These are phyloP conservation scores for Talpa occidentalis DNA, from an alignment of 2,113 vertebrate species.

Conservation along the genomic window DNA sequence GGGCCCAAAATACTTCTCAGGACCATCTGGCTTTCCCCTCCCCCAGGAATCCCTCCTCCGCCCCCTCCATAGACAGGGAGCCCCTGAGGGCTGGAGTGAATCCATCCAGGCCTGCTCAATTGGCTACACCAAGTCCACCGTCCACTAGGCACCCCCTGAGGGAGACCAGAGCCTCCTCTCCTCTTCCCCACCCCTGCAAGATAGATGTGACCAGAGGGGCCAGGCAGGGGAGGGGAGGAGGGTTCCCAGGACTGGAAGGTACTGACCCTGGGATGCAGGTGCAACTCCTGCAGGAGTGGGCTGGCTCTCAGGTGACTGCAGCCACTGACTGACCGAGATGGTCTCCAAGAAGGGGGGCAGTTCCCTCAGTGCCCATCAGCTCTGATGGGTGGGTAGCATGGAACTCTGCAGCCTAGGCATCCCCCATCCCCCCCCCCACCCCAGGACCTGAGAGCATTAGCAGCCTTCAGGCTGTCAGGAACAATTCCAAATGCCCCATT, in stretches of 20 bases:
- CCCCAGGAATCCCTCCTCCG: not conserved
- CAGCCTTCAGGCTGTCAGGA: not conserved
- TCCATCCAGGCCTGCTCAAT: too few relatives aligned
- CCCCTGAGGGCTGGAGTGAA: not conserved
- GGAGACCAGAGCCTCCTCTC: not conserved
- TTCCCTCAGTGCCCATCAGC: not conserved
- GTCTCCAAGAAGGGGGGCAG: not conserved
- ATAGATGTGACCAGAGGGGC: not conserved
- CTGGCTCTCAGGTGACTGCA: not conserved
- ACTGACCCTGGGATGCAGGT: too few relatives aligned
- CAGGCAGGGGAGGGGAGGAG: not conserved
- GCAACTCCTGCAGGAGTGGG: not conserved
- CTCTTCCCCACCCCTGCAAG: not conserved
- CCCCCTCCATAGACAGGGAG: not conserved
- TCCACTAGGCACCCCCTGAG: accelerated
- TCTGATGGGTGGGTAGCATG: not conserved
- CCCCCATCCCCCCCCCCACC: not conserved
- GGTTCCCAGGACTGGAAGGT: not conserved
- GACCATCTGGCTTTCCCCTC: too few relatives aligned
- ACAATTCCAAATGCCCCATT: slow-evolving; percentile 45
- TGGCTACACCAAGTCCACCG: too few relatives aligned
- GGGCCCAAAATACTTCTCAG: not conserved
- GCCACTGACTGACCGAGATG: not conserved
- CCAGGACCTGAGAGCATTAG: not conserved
- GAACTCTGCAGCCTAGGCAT: not conserved